Percentiles rank a stretch among this genome's conserved stretches.
Evolutionary conservation across 23 tunicate genomes (phyloP).

Genomic region (Pegea sp.): DNA sequence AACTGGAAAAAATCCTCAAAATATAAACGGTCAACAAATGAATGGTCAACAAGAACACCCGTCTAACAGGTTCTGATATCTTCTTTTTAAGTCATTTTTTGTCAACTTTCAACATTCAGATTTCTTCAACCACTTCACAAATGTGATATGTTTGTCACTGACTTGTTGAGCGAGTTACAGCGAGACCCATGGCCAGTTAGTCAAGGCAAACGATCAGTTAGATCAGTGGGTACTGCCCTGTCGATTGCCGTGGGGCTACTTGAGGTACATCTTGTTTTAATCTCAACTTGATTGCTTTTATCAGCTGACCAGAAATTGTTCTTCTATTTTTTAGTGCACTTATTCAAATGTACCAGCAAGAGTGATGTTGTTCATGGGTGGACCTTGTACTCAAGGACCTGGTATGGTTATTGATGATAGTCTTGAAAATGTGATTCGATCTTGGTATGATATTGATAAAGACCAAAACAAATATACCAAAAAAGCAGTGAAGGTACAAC

Average conservation of each 20-base stretch:
- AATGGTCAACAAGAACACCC: conserved; percentile 12
- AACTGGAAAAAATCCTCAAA: conserved; percentile 4
- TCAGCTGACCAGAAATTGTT: background rate
- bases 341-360: conserved; percentile 87
- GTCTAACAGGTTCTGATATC: conserved; percentile 51
- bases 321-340: conserved; percentile 28
- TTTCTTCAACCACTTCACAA: conserved; percentile 90
- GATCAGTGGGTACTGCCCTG: conserved; percentile 89
- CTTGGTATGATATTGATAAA: conserved; percentile 97
- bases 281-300: background rate
- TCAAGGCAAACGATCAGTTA: conserved; percentile 84
- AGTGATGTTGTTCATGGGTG: conserved; percentile 94
- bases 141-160: conserved; percentile 93
- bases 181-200: conserved; percentile 99
- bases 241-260: conserved; percentile 90
- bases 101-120: conserved; percentile 14
- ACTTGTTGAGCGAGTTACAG: conserved; percentile 82
- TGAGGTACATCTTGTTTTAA: conserved; percentile 17
- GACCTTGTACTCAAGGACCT: conserved; percentile 98
- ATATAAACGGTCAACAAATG: conserved; percentile 10
- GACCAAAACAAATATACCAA: conserved; percentile 93
- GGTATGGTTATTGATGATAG: conserved; percentile 91
- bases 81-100: conserved; percentile 1
- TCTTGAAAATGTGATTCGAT: conserved; percentile 56
- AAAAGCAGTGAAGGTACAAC: conserved; percentile 79